Evolutionary conservation across 2,888 invertebrate species (phyloP).

Genomic region (Malthinus flaveolus): DNA sequence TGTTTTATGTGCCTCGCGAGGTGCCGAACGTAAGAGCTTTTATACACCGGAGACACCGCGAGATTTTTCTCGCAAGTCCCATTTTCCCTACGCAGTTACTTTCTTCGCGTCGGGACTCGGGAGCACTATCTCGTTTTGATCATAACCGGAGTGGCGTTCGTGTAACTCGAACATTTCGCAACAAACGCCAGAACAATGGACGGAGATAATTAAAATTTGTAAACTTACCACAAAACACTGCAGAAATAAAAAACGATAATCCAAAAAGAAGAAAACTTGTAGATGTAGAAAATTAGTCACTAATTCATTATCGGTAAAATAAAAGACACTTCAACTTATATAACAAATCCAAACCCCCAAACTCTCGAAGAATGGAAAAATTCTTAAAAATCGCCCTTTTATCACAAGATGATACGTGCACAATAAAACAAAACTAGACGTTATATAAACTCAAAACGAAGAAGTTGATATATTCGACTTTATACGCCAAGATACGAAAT

Average conservation of each 20-base stretch:
- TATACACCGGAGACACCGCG: slow-evolving; percentile 36
- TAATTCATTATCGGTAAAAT: neutral
- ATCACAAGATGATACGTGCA: neutral
- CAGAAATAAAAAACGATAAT: slow-evolving; percentile 27
- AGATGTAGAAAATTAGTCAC: neutral
- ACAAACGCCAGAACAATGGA: too few relatives aligned
- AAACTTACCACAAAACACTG: slow-evolving; percentile 26
- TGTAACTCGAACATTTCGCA: too few relatives aligned
- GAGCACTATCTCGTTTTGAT: too few relatives aligned
- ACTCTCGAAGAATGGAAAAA: neutral
- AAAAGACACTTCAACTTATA: neutral
- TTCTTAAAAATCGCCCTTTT: neutral
- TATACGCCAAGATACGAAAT: slow-evolving; percentile 8
- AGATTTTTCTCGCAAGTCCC: slow-evolving; percentile 30
- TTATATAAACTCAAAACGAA: neutral
- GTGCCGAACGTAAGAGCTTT: slow-evolving; percentile 34
- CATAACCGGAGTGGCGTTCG: too few relatives aligned
- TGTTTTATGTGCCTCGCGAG: slow-evolving; percentile 38
- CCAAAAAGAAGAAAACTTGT: slow-evolving; percentile 18
- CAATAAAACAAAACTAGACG: neutral
- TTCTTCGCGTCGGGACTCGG: too few relatives aligned
- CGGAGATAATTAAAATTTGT: too few relatives aligned
- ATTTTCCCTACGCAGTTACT: neutral
- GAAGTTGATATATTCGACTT: neutral
- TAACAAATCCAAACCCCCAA: neutral